Evolutionary conservation across 2,113 vertebrate genomes (phyloP), one percentile per base, ranked within the genome.

Genomic region (Petrocephalus microphthalmus): DNA sequence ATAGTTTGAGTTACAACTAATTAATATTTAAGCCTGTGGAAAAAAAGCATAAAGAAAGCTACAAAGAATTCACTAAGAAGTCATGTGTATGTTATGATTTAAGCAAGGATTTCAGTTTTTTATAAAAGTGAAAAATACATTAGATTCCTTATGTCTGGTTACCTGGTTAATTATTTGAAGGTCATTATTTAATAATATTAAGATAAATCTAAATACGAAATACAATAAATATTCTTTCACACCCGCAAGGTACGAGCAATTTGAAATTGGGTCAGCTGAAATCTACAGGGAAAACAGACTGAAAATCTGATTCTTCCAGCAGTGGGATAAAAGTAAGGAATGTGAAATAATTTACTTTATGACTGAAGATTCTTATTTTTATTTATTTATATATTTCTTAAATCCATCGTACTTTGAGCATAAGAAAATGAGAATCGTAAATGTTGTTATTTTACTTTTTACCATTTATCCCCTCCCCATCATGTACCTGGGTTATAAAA

Each of bases 151-250:
- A 71, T 71, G 67, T 22, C 60, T 42, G 1, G 42, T 42, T 42
- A 42, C 90, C 86, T 53, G 85, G 88, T 84, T 92, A 93, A 91
- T 93, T 93, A 94, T 94, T 91, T 89, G 90, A 89, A 87, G 91
- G 83, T 94, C 93, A 93, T 94, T 92, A 93, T 90, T 94, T 92
- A 93, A 94, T 94, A 90, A 93, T 92, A 92, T 92, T 87, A 89
- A 90, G 91, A 90, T 91, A 87, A 93, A 93, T 92, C 90, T 90
- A 90, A 92, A 93, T 89, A 90, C 91, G 81, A 78, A 67, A 29
- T 64, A 88, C 89, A 90, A 91, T 92, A 94, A 93, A 95, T 94
- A 92, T 91, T 90, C 92, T 89, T 92, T 84, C 89, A 89, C 82
- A 91, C 89, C 91, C 91, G 89, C 6, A 91, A 93, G 91, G 91